Evolutionary conservation across 1,140 invertebrate species (phyloP).

Genomic region (Drosophila ercepeae): DNA sequence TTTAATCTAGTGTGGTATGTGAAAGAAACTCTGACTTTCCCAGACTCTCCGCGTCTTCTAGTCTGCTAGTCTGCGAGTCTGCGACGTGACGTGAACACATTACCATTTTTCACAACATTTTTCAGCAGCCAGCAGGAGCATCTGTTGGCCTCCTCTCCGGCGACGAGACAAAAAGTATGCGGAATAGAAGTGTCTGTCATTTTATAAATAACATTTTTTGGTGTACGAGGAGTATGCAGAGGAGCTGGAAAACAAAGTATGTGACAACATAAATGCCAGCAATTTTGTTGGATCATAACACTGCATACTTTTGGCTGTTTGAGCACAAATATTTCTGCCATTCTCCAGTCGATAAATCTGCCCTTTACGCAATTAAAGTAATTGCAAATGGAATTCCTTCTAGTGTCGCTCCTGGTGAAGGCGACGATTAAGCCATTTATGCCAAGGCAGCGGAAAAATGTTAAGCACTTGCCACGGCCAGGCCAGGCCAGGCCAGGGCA

Average conservation of each 20-base stretch:
- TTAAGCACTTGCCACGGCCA: conserved; percentile 49
- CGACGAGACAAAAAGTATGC: conserved; percentile 12
- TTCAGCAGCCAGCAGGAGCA: neutral
- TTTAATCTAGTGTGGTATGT: conserved; percentile 81
- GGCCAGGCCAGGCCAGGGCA: neutral
- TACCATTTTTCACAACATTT: conserved; percentile 73
- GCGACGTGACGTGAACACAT: conserved; percentile 69
- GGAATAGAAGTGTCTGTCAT: conserved; percentile 80
- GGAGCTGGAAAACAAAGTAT: conserved; percentile 2
- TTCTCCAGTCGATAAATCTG: conserved; percentile 53
- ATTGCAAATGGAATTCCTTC: conserved; percentile 66
- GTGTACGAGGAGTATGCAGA: conserved; percentile 20
- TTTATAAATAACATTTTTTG: conserved; percentile 76
- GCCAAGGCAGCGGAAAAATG: conserved; percentile 71
- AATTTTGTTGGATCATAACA: conserved; percentile 60
- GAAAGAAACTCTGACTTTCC: conserved; percentile 46
- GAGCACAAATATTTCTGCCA: conserved; percentile 30
- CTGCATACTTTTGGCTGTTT: conserved; percentile 25
- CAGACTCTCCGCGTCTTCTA: conserved; percentile 3
- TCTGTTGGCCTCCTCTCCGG: neutral
- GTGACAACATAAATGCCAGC: conserved; percentile 68
- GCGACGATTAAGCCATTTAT: conserved; percentile 76
- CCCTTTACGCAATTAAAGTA: conserved; percentile 66
- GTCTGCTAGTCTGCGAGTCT: too few relatives aligned
- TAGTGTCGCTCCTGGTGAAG: conserved; percentile 34